Evolutionary conservation across 2,888 invertebrate species (phyloP).

Genomic region (Prosopocoilus inquinatus): DNA sequence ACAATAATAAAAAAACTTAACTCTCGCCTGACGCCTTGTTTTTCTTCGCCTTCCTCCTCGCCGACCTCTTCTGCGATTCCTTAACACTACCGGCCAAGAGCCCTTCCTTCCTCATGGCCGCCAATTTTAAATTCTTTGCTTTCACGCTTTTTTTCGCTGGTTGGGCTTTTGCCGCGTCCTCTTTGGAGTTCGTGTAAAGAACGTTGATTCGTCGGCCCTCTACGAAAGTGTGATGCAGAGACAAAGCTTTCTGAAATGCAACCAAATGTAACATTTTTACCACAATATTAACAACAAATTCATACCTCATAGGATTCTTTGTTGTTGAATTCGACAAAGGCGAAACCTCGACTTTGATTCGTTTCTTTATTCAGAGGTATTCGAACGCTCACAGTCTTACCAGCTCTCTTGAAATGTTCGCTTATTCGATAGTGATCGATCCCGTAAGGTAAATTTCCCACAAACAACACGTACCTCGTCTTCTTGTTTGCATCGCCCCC

Average conservation of each 20-base stretch:
- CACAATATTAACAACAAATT: background rate
- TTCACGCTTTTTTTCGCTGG: conserved; percentile 41
- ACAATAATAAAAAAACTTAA: too few species aligned
- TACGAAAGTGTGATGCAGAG: conserved; percentile 48
- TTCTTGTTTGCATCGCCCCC: conserved; percentile 1
- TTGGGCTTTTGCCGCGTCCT: conserved; percentile 44
- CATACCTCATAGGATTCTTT: conserved; percentile 49
- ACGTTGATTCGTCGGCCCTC: conserved; percentile 50
- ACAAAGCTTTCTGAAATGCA: conserved; percentile 49
- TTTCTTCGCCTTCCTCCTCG: conserved; percentile 28
- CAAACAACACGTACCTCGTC: conserved; percentile 48
- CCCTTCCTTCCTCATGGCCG: conserved; percentile 48
- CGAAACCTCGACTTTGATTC: conserved; percentile 49
- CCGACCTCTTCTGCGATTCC: conserved; percentile 39
- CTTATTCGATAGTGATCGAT: conserved; percentile 45
- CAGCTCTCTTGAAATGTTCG: conserved; percentile 51
- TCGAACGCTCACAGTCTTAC: conserved; percentile 44
- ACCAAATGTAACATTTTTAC: conserved; percentile 8
- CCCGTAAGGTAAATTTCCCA: conserved; percentile 51
- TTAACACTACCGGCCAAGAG: conserved; percentile 46
- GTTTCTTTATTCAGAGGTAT: conserved; percentile 44
- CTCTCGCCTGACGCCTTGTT: background rate
- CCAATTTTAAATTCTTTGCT: conserved; percentile 50
- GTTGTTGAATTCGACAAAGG: conserved; percentile 49
- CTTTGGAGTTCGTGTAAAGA: conserved; percentile 39